Conservation (phyloP, 2,888 invertebrate genomes). For the Drosophila yooni region DNA sequence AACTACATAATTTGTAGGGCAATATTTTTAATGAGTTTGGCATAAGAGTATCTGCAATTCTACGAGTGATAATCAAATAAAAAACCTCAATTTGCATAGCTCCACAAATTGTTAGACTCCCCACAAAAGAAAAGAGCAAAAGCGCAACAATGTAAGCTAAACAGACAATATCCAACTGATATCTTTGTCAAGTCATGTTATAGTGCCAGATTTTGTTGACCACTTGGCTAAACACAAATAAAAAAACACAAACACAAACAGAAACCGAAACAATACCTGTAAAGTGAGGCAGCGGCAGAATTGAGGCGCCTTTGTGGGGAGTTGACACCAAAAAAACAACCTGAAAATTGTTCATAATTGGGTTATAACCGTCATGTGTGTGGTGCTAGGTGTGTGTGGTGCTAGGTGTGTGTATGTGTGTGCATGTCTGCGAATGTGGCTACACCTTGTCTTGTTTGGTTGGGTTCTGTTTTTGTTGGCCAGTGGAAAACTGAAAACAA, state of each 20-base stretch:
- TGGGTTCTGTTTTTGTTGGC: constrained; percentile 17
- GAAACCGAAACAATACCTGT: constrained; percentile 9
- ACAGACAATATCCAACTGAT: constrained; percentile 42
- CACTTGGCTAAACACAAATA: constrained; percentile 13
- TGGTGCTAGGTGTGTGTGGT: constrained; percentile 33
- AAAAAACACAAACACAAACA: not conserved
- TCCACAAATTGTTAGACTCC: constrained; percentile 1
- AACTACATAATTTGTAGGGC: not conserved
- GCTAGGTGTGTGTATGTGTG: constrained; percentile 7
- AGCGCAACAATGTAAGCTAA: constrained; percentile 19
- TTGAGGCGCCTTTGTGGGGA: constrained; percentile 42
- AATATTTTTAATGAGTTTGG: not conserved
- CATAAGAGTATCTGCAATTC: not conserved
- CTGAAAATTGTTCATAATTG: constrained; percentile 69
- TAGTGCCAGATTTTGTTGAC: constrained; percentile 35
- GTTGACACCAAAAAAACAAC: constrained; percentile 68
- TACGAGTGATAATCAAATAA: not conserved
- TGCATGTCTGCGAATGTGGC: constrained; percentile 25
- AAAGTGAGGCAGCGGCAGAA: constrained; percentile 33
- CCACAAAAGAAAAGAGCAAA: not conserved
- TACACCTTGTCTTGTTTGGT: constrained; percentile 44
- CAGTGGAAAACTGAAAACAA: constrained; percentile 47
- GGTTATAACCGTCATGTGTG: constrained; percentile 69
- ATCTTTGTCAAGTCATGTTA: constrained; percentile 57
- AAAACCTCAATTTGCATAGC: not conserved